These are phyloP conservation scores for Drosophila lini DNA, from an alignment of 1,140 invertebrate genomes.

Conservation along the genomic window DNA sequence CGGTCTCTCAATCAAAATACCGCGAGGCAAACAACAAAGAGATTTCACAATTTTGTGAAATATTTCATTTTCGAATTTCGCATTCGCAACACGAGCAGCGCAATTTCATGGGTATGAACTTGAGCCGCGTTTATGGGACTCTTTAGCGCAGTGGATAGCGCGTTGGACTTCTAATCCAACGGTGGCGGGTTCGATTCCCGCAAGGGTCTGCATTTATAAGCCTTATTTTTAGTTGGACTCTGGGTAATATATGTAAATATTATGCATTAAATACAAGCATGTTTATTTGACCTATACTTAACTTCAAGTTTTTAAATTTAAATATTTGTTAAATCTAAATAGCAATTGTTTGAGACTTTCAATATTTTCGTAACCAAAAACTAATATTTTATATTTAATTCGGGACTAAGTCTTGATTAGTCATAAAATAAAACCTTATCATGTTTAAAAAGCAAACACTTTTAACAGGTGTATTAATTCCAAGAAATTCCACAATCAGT, in stretches of 20 bases:
- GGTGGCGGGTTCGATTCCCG: conserved; percentile 88
- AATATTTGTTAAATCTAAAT: too few species aligned
- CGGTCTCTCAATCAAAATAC: not conserved
- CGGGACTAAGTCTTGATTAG: not conserved
- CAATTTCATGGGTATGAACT: not conserved
- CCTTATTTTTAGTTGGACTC: not conserved
- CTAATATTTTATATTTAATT: too few species aligned
- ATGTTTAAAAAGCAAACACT: not conserved
- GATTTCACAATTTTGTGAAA: conserved; percentile 5
- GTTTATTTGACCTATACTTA: not conserved
- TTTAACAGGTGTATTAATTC: not conserved
- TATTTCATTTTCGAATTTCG: conserved; percentile 12
- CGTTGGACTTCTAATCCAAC: conserved; percentile 88
- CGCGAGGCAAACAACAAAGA: not conserved
- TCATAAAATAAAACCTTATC: not conserved
- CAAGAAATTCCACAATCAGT: not conserved
- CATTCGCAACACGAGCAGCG: not conserved
- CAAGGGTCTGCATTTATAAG: conserved; percentile 85
- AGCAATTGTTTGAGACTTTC: too few species aligned
- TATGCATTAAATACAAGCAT: too few species aligned
- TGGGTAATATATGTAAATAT: not conserved
- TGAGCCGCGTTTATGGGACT: conserved; percentile 37
- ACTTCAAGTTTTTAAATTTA: too few species aligned
- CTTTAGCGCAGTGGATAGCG: conserved; percentile 87
- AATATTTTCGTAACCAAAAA: too few species aligned